A percentile compares a stretch with the other conserved stretches of the same genome.
Conservation (phyloP, 2,797 vertebrate genomes). For the Leucoraja ocellata region DNA sequence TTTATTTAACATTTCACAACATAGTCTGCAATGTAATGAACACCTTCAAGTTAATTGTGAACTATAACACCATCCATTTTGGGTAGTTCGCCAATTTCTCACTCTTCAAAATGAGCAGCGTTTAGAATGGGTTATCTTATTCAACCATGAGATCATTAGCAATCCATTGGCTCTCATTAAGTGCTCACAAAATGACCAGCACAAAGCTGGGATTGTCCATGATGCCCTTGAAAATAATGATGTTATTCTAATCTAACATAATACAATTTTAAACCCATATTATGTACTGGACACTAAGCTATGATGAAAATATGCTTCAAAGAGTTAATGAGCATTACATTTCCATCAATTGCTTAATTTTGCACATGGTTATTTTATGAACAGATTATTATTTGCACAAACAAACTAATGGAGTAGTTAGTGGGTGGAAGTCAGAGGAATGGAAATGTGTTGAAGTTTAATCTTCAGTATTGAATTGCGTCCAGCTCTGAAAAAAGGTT, state of each 20-base stretch:
- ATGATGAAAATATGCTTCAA: not conserved
- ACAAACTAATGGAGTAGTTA: not conserved
- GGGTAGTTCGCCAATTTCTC: not conserved
- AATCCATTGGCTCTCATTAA: too few relatives aligned
- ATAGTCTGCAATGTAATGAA: not conserved
- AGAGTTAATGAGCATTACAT: constrained; percentile 8
- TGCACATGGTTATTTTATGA: not conserved
- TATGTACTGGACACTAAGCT: not conserved
- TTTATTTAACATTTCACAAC: too few relatives aligned
- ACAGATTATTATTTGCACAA: not conserved
- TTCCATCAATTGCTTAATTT: not conserved
- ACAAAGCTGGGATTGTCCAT: not conserved
- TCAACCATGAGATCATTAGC: not conserved
- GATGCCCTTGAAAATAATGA: not conserved
- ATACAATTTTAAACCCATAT: not conserved
- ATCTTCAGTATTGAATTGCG: constrained; percentile 16
- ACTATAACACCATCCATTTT: not conserved
- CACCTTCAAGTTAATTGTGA: not conserved
- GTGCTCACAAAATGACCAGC: not conserved
- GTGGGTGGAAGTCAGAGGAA: not conserved
- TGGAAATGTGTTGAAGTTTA: constrained; percentile 3
- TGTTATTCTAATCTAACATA: not conserved
- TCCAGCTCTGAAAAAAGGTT: not conserved
- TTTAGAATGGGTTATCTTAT: not conserved
- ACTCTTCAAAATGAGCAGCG: not conserved